These are phyloP conservation scores for Yponomeuta cagnagella DNA, from an alignment of 2,888 invertebrate genomes.

Conservation along the genomic window DNA sequence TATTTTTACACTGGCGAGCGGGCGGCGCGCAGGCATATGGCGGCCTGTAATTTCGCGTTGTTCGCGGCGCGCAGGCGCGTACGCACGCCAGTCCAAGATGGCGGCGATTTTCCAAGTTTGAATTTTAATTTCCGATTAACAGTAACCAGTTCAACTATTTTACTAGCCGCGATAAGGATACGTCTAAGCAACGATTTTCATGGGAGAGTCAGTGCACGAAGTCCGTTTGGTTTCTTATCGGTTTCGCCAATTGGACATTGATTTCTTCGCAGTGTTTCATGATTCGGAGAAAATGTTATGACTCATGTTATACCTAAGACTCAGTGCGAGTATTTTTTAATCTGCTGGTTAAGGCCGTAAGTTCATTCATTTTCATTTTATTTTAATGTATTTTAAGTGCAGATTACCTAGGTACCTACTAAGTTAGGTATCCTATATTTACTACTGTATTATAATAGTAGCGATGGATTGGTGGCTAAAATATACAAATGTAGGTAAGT, in stretches of 20 bases:
- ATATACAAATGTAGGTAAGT: too few species aligned
- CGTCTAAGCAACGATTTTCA: slow-evolving; percentile 36
- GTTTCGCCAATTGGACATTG: slow-evolving; percentile 40
- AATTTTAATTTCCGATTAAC: slow-evolving; percentile 37
- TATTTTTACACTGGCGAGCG: slow-evolving; percentile 68
- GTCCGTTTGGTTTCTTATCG: slow-evolving; percentile 37
- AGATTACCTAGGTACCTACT: too few species aligned
- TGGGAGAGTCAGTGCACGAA: slow-evolving; percentile 34
- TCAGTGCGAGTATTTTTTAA: neutral
- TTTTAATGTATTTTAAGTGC: neutral
- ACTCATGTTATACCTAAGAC: neutral
- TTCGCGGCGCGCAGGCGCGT: slow-evolving; percentile 71
- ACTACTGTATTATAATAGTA: too few species aligned
- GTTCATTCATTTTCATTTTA: neutral
- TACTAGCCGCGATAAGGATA: slow-evolving; percentile 33
- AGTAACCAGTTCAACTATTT: slow-evolving; percentile 34
- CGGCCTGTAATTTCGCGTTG: slow-evolving; percentile 73
- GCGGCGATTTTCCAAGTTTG: slow-evolving; percentile 49
- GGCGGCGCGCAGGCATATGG: slow-evolving; percentile 46
- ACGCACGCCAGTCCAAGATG: slow-evolving; percentile 67
- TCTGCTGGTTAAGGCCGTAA: neutral
- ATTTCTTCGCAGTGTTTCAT: slow-evolving; percentile 46
- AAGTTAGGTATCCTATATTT: too few species aligned
- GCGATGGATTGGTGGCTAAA: too few species aligned
- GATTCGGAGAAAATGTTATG: slow-evolving; percentile 21